Conservation (phyloP, 2,888 invertebrate genomes). For the Acrobasis suavella region DNA sequence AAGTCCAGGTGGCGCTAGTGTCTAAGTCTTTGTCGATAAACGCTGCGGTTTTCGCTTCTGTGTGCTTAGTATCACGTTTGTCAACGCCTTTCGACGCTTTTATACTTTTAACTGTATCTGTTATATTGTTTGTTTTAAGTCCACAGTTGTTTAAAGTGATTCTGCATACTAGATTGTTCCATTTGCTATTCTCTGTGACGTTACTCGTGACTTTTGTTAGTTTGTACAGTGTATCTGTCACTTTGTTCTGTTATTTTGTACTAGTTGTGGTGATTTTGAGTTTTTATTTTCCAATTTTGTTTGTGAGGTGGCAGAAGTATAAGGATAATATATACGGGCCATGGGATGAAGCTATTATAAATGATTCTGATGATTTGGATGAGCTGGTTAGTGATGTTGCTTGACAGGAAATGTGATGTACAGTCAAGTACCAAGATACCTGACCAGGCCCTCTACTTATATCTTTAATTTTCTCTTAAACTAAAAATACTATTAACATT, state of each 20-base stretch:
- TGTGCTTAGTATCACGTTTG: slow-evolving; percentile 96
- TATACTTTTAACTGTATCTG: slow-evolving; percentile 93
- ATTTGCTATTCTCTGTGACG: slow-evolving; percentile 75
- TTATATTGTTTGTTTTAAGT: slow-evolving; percentile 93
- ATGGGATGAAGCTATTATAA: slow-evolving; percentile 97
- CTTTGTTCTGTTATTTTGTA: slow-evolving; percentile 84
- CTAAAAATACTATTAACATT: too few relatives aligned
- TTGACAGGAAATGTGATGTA: slow-evolving; percentile 8
- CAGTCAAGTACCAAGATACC: too few relatives aligned
- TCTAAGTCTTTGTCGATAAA: slow-evolving; percentile 96
- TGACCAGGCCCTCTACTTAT: too few relatives aligned
- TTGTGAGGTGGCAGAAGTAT: slow-evolving; percentile 88
- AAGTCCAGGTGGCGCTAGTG: slow-evolving; percentile 92
- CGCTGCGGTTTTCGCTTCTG: slow-evolving; percentile 96
- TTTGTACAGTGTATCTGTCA: slow-evolving; percentile 81
- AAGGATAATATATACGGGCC: slow-evolving; percentile 98
- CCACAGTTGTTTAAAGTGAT: slow-evolving; percentile 88
- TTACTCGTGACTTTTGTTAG: slow-evolving; percentile 74
- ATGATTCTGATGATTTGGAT: slow-evolving; percentile 82
- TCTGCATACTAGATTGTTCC: slow-evolving; percentile 80
- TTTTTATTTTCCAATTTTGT: slow-evolving; percentile 88
- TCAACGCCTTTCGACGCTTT: slow-evolving; percentile 94
- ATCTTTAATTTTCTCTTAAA: too few relatives aligned
- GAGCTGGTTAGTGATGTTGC: slow-evolving; percentile 48
- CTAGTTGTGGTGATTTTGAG: slow-evolving; percentile 84